Conservation (phyloP, 2,113 vertebrate species). For the human region DNA sequence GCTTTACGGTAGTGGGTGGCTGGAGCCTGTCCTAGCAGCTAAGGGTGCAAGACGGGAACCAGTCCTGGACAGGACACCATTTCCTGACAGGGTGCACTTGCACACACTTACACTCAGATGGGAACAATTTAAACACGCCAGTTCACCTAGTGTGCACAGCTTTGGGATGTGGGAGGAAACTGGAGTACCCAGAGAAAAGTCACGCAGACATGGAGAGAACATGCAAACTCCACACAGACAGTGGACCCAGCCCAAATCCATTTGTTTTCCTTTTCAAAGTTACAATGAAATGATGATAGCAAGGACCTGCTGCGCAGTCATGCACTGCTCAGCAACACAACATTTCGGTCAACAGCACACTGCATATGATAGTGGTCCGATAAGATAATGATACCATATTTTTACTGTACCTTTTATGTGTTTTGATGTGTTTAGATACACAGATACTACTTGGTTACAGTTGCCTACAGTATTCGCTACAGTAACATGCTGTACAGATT, state of each 20-base stretch:
- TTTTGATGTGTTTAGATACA: neutral
- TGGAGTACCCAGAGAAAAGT: neutral
- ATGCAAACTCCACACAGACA: neutral
- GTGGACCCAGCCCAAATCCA: neutral
- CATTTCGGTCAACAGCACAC: neutral
- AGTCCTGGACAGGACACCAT: neutral
- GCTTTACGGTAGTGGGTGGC: neutral
- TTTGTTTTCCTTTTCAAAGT: neutral
- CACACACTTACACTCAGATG: neutral
- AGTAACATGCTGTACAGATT: neutral
- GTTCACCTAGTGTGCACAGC: neutral
- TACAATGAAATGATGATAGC: neutral
- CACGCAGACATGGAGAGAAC: neutral
- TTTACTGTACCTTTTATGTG: neutral
- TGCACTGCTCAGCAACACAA: neutral
- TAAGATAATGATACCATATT: neutral
- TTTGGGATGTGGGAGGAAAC: neutral
- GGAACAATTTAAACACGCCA: neutral
- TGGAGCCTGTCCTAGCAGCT: neutral
- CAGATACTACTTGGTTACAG: neutral
- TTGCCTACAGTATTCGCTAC: neutral
- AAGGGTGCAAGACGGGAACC: neutral
- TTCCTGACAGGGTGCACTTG: neutral
- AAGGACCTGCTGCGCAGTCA: neutral
- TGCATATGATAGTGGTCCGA: neutral